Base-by-base conservation (phyloP, 2,888 invertebrate species). In the Drosophila mimica region DNA sequence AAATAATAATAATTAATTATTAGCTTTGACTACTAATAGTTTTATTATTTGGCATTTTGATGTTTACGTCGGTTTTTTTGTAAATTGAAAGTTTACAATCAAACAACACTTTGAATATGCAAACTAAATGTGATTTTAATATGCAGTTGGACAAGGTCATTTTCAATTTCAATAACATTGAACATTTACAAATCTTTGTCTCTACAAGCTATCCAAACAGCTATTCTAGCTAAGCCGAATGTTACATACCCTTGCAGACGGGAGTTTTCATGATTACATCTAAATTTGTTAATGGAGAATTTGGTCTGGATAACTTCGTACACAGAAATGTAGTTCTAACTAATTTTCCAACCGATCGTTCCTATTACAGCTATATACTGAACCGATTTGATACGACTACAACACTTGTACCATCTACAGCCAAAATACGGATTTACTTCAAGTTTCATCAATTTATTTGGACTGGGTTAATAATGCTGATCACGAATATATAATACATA, bases 41-140 rank as follows among this genome's bases (percentile, higher is more conserved):
- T 15, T 46, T 25, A 8, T 46, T 4, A 15, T 46, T 46, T 15
- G 20, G 5, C 4, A 15, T 46, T 15, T 46, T 46, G 13, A 20
- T 25, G 20, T 46, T 46, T 46, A n/a, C n/a, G n/a, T n/a, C n/a
- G n/a, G n/a, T n/a, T n/a, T n/a, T n/a, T 46, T 46, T 25, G 46
- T 46, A 25, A 46, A 15, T 25, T 25, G 7, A 46, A 46, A 20
- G 4, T 15, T 46, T 15, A 25, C 15, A 46, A 46, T 8, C 36
- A 54, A 53, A 17, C 34, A 9, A 25, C 34, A 54, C 25, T 52
- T 30, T n/a, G 33, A 74, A 72, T 51, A n/a, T 54, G 13, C 46
- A 52, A 40, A 66, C 65, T 54, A 54, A 67, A 58, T 51, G 56
- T 56, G 46, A 13, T 65, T 68, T 76, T 28, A 67, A 30, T 56